Percentiles rank a stretch among this genome's conserved stretches.
Conservation (phyloP, 2,797 vertebrate species). For the Corythornis leucogaster region DNA sequence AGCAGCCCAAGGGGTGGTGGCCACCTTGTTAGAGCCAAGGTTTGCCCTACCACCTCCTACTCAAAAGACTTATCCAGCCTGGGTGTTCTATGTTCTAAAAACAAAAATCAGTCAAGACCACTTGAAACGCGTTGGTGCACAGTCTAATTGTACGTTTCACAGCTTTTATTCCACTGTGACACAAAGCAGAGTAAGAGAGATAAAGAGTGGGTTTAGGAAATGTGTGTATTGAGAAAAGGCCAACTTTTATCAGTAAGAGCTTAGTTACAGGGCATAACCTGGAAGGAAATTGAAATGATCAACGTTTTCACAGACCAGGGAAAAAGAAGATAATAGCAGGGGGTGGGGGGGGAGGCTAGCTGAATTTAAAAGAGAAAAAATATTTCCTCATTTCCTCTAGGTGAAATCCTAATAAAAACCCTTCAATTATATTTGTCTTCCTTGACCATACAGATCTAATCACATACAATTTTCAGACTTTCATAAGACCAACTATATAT, state of each 20-base stretch:
- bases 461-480: background rate
- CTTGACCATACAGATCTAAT: background rate
- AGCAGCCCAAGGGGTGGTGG: background rate
- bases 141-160: background rate
- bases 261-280: background rate
- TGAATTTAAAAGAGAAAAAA: background rate
- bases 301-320: background rate
- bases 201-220: background rate
- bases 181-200: background rate
- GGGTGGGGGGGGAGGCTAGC: too few species aligned
- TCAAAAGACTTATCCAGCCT: background rate
- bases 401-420: background rate
- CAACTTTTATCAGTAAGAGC: background rate
- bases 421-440: background rate
- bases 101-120: background rate
- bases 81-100: background rate
- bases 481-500: background rate
- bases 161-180: background rate
- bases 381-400: background rate
- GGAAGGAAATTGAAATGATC: background rate
- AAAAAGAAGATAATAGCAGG: background rate
- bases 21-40: background rate
- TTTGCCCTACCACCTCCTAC: background rate
- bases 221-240: background rate
- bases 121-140: background rate